Conservation (phyloP, 2,888 invertebrate genomes). For the Eledone cirrhosa region DNA sequence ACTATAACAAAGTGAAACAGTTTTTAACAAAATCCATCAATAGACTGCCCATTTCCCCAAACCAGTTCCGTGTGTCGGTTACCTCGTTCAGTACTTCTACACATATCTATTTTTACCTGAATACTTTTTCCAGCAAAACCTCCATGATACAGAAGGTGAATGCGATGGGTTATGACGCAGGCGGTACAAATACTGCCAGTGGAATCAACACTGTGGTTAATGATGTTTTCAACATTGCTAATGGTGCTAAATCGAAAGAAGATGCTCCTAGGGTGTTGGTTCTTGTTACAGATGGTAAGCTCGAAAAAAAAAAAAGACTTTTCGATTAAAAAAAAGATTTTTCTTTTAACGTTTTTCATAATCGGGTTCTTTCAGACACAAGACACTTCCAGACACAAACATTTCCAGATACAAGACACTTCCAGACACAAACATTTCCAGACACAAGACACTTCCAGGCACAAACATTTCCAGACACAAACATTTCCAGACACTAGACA, state of each 20-base stretch:
- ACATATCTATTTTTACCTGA: constrained; percentile 29
- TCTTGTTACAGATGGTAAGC: constrained; percentile 39
- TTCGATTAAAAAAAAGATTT: no score
- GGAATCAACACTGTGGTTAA: constrained; percentile 25
- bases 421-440: no score
- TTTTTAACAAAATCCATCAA: constrained; percentile 32
- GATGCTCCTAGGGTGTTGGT: constrained; percentile 34
- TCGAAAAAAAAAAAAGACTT: no score
- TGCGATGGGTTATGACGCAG: constrained; percentile 25
- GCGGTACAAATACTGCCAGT: constrained; percentile 33
- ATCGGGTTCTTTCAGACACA: no score
- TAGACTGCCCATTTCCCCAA: constrained; percentile 26
- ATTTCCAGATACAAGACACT: no score
- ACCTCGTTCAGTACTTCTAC: constrained; percentile 31
- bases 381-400: no score
- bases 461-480: no score
- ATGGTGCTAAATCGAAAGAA: constrained; percentile 24
- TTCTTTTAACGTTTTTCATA: no score
- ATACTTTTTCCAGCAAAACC: constrained; percentile 26
- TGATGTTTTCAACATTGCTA: not conserved
- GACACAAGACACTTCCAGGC: no score
- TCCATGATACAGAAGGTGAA: constrained; percentile 29
- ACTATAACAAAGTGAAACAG: constrained; percentile 32
- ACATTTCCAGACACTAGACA: no score
- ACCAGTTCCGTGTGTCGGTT: constrained; percentile 31